These are phyloP conservation scores for Heliconius himera DNA, from an alignment of 1,140 invertebrate species.

Conservation along the genomic window DNA sequence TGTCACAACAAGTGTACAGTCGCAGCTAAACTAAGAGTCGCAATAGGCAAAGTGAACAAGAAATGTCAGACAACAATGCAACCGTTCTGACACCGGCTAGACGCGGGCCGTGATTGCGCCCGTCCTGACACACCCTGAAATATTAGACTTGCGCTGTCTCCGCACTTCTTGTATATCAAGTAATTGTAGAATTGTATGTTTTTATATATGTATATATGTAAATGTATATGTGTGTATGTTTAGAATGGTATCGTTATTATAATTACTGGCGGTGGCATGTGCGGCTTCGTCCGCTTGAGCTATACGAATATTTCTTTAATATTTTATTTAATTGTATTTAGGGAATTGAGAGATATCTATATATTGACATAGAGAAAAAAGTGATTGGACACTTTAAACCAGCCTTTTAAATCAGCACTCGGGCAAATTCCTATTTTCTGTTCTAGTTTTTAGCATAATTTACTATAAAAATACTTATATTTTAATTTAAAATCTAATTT, in stretches of 20 bases:
- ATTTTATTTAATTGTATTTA: too few species aligned
- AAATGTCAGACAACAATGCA: constrained; percentile 72
- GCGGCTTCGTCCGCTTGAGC: too few species aligned
- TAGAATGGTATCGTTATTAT: not conserved
- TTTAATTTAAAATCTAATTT: too few species aligned
- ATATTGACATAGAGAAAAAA: too few species aligned
- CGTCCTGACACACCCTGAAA: constrained; percentile 65
- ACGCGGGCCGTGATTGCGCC: constrained; percentile 60
- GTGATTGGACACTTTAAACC: too few species aligned
- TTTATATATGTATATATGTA: not conserved
- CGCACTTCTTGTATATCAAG: constrained; percentile 39
- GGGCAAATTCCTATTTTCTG: too few species aligned
- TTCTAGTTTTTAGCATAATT: too few species aligned
- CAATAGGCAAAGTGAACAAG: constrained; percentile 67
- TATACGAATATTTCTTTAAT: too few species aligned
- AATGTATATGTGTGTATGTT: not conserved
- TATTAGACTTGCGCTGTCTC: constrained; percentile 66
- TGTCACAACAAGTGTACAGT: constrained; percentile 41
- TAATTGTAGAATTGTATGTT: constrained; percentile 29
- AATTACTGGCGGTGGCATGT: too few species aligned
- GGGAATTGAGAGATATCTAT: too few species aligned
- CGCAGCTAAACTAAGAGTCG: constrained; percentile 53
- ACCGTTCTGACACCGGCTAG: constrained; percentile 51
- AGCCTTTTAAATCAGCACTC: too few species aligned
- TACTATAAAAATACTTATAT: too few species aligned